A percentile compares a stretch with the other conserved stretches of the same genome.
Evolutionary conservation across 2,888 invertebrate species (phyloP).

Genomic region (Hirudinaria manillensis): DNA sequence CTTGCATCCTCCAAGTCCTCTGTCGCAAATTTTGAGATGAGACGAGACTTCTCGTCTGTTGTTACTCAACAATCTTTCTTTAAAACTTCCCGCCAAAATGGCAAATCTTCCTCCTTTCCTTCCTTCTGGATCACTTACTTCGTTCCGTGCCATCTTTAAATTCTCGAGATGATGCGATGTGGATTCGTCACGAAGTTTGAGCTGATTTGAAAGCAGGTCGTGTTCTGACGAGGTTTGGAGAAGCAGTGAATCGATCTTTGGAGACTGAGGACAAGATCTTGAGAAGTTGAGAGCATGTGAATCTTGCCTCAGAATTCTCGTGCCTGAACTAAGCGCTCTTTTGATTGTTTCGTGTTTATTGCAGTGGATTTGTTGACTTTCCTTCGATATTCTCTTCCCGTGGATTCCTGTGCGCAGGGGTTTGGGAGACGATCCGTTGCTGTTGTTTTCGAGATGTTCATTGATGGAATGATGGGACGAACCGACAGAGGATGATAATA

Average conservation of each 20-base stretch:
- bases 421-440: too few relatives aligned
- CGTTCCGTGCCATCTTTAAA: not conserved
- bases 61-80: not conserved
- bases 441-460: not conserved
- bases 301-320: not conserved
- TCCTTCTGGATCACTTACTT: too few relatives aligned
- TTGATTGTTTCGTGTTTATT: not conserved
- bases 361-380: too few relatives aligned
- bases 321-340: constrained; percentile 15
- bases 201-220: too few relatives aligned
- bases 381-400: too few relatives aligned
- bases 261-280: constrained; percentile 18
- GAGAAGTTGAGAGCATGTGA: not conserved
- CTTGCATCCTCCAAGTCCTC: not conserved
- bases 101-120: not conserved
- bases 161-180: not conserved
- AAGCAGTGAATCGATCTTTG: not conserved
- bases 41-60: not conserved
- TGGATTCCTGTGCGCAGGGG: too few relatives aligned
- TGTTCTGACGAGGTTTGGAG: too few relatives aligned
- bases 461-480: not conserved
- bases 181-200: not conserved
- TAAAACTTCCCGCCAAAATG: constrained; percentile 19
- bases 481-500: not conserved
- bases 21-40: not conserved